Conservation (phyloP, 2,888 invertebrate genomes). For the Aproaerema taeniolella region DNA sequence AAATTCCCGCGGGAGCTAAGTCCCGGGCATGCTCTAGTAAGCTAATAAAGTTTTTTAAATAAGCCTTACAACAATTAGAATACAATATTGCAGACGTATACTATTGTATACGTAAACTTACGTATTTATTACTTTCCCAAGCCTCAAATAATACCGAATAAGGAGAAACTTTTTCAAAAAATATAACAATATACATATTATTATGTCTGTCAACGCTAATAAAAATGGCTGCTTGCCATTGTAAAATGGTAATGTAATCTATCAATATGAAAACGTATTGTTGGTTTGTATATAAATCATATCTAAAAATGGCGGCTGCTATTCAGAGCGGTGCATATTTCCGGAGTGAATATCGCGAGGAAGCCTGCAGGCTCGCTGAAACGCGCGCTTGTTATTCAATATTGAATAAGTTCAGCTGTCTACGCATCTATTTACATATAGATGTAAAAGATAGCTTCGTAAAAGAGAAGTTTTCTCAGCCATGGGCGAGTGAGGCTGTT, state of each 20-base stretch:
- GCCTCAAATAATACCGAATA: no score
- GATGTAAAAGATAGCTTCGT: conserved; percentile 14
- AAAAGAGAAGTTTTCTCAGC: conserved; percentile 10
- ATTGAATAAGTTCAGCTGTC: conserved; percentile 17
- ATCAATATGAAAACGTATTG: not conserved
- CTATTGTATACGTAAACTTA: no score
- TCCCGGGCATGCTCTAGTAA: no score
- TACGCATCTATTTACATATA: conserved; percentile 18
- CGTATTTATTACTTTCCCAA: no score
- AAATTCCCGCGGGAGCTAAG: no score
- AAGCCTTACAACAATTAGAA: no score
- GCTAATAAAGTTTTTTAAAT: no score
- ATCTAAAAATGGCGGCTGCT: not conserved
- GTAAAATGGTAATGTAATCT: not conserved
- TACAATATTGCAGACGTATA: no score
- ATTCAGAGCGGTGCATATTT: conserved; percentile 9
- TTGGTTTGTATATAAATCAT: conserved; percentile 2
- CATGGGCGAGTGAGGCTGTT: conserved; percentile 7
- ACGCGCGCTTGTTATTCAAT: conserved; percentile 14
- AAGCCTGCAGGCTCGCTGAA: conserved; percentile 8
- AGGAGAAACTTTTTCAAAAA: no score
- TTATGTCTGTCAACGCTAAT: no score
- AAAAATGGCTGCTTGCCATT: no score
- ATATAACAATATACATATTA: no score
- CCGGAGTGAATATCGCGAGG: conserved; percentile 2